Conservation (phyloP, 2,797 vertebrate species). For the Margarornis squamiger region DNA sequence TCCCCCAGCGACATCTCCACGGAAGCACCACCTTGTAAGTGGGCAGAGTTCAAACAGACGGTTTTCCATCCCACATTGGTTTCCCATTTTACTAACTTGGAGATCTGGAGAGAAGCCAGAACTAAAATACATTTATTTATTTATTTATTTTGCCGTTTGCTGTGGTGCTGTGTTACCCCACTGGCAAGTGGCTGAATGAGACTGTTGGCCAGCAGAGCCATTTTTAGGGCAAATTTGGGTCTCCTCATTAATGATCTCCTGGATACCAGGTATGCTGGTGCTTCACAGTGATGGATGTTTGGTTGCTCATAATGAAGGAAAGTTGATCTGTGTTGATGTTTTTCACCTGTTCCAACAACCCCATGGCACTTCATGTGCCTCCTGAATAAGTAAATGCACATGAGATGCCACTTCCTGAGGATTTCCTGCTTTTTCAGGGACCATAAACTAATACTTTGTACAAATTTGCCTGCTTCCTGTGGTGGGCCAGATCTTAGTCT, state of each 20-base stretch:
- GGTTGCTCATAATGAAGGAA: not conserved
- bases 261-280: not conserved
- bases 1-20: not conserved
- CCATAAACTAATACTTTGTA: not conserved
- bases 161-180: rapidly evolving
- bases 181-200: not conserved
- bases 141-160: rapidly evolving
- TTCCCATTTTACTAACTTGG: not conserved
- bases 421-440: rapidly evolving
- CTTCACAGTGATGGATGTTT: rapidly evolving
- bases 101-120: not conserved
- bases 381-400: rapidly evolving
- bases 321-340: not conserved
- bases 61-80: not conserved
- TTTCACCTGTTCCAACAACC: not conserved
- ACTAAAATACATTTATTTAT: not conserved
- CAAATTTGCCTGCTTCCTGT: not conserved
- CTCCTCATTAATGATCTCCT: not conserved
- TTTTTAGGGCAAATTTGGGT: not conserved
- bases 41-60: constrained; percentile 18
- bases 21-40: not conserved
- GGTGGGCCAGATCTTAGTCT: rapidly evolving
- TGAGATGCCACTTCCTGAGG: not conserved
- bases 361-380: rapidly evolving
- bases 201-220: not conserved